Base-by-base conservation (phyloP, 2,888 invertebrate genomes). In the Leptothorax acervorum region DNA sequence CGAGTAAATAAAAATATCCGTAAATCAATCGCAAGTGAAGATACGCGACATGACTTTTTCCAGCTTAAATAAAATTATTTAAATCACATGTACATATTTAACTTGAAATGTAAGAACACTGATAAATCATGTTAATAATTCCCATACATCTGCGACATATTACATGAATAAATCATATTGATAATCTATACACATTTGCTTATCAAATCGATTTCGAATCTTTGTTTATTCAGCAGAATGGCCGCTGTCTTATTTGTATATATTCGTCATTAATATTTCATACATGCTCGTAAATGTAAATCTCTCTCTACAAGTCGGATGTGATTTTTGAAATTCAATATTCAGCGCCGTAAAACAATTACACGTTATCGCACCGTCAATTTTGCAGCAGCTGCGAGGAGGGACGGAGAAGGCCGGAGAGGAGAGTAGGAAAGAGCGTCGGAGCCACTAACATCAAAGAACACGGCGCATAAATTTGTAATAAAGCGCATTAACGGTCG, bases 271-370 rank as follows among this genome's bases (percentile, higher is more conserved):
- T 79, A 79, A 79, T 79, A 79, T 79, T 79, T 79, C 60, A 79
- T 79, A 71, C 31, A 12, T 23, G 57, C 23, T 18, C 15, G 28
- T 51, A 62, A 71, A 79, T 79, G 79, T 79, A 71, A 79, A 79
- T 79, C 31, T 11, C 35, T 23, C 23, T 23, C 18, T 48, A 12
- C 4, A 35, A 45, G 60, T 6, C 63, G 23, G 51, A 53, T 1
- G 68, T 53, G 71, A 83, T 88, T 85, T 73, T 70, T 82, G 23
- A 87, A 87, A 91, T 91, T 89, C 88, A 91, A 91, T 92, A 90
- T 92, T 90, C 92, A 82, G 86, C 87, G 88, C 84, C 83, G 87
- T 87, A 88, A 92, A 92, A 92, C 92, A 92, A 92, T 92, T 92
- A 90, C 88, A 87, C 86, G 88, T 79, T 87, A 78, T 82, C 76